Conservation (phyloP, 2,797 vertebrate species). For the Coregonus suidteri region DNA sequence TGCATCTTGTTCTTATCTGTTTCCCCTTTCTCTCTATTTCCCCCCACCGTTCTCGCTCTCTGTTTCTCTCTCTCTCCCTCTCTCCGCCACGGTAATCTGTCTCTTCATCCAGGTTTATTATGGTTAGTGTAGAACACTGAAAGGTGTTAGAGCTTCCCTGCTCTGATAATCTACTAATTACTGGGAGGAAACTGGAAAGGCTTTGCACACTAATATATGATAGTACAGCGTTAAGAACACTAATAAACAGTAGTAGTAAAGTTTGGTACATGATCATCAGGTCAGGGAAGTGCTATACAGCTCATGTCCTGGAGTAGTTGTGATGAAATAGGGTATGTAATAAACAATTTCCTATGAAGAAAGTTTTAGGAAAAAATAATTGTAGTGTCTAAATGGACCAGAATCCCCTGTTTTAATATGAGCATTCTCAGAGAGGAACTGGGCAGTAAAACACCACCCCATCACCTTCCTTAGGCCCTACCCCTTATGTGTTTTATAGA, state of each 20-base stretch:
- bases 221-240: background rate
- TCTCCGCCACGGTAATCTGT: background rate
- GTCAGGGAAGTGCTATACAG: background rate
- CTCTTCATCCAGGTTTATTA: slow-evolving; percentile 41
- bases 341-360: background rate
- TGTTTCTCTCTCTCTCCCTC: background rate
- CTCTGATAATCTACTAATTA: slow-evolving; percentile 47
- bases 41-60: background rate
- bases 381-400: background rate
- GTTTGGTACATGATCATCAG: background rate
- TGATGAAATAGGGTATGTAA: background rate
- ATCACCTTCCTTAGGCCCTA: slow-evolving; percentile 8
- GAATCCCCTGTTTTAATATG: slow-evolving; percentile 9
- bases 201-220: slow-evolving; percentile 25
- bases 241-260: background rate
- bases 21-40: background rate
- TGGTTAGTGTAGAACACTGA: slow-evolving; percentile 43
- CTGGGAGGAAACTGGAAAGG: slow-evolving; percentile 34
- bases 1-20: background rate
- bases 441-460: slow-evolving; percentile 23
- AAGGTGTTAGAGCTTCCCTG: slow-evolving; percentile 45
- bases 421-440: slow-evolving; percentile 51
- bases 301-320: background rate
- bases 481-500: slow-evolving; percentile 16
- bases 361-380: background rate